Evolutionary conservation across 2,797 vertebrate genomes (phyloP).

Genomic region (Morus bassanus): DNA sequence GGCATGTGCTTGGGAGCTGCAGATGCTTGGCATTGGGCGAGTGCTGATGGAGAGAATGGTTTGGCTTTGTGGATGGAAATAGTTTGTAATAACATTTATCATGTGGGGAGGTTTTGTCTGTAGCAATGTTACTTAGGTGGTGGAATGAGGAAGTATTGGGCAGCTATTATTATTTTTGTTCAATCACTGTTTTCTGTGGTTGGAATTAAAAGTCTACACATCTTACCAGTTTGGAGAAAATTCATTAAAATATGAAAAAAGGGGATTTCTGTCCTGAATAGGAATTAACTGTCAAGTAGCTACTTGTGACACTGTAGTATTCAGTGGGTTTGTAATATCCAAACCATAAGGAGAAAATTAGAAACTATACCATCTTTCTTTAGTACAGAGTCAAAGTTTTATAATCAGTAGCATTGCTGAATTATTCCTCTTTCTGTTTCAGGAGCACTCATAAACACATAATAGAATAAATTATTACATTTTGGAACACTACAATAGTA

Average conservation of each 20-base stretch:
- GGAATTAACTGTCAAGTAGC: background rate
- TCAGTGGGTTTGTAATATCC: background rate
- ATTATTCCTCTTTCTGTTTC: background rate
- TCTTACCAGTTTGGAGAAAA: background rate
- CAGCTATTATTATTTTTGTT: background rate
- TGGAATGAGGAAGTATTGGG: background rate
- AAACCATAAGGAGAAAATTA: background rate
- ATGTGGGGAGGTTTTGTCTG: constrained; percentile 1
- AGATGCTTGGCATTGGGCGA: background rate
- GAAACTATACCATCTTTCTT: background rate
- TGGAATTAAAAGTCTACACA: background rate
- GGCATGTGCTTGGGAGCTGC: background rate
- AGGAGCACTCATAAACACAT: background rate
- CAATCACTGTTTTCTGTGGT: background rate
- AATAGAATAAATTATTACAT: background rate
- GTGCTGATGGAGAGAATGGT: background rate
- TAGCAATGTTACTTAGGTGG: background rate
- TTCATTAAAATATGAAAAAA: background rate
- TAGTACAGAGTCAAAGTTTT: background rate
- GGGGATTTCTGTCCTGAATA: background rate
- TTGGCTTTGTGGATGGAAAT: constrained; percentile 43
- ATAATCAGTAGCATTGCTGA: background rate
- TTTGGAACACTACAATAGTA: background rate
- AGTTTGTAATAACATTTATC: background rate
- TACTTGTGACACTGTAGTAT: background rate